Base-by-base conservation (phyloP, 2,888 invertebrate genomes). In the Chymomyza procnemis region DNA sequence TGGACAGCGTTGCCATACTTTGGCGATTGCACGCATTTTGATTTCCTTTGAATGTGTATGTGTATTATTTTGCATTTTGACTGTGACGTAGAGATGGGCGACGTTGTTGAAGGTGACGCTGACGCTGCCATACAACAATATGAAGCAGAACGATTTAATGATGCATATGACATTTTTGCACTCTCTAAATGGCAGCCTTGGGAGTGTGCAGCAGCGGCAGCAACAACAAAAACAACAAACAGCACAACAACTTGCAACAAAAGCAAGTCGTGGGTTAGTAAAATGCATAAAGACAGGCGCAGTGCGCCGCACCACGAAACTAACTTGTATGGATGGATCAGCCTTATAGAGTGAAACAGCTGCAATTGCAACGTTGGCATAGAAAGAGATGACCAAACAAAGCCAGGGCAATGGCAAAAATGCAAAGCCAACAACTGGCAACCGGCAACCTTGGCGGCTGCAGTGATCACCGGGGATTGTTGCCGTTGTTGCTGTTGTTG, bases 151-250 rank as follows among this genome's bases (percentile, higher is more conserved):
- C 88, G 85, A 78, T 83, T 87, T 85, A 87, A 87, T 87, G 87
- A 88, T 83, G 88, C 87, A 83, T 88, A 87, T 85, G 88, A 87
- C 88, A 87, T 84, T 88, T 87, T 87, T 87, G 86, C 85, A 82
- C 87, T 85, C 81, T 83, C 80, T 81, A 80, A 85, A 82, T 84
- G 76, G 80, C 71, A 73, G 66, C 73, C 70, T 67, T 71, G 74
- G 72, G 73, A 60, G 73, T 72, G 76, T 26, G 26, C 76, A 71
- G 69, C 63, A 21, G 62, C 47, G 57, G 30, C 63, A 50, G 62
- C 69, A 74, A 48, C 70, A 62, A 61, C 65, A 60, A 8, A 59
- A 59, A 14, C 55, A 60, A 4, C 54, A 67, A 1, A 61, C 54
- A 0, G 57, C 58, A 4, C 64, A 63, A 0, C 65, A 64, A 12